Percentiles rank a stretch among this genome's conserved stretches.
These are phyloP conservation scores for Intellagama lesueurii DNA, from an alignment of 2,797 vertebrate genomes.

Conservation along the genomic window DNA sequence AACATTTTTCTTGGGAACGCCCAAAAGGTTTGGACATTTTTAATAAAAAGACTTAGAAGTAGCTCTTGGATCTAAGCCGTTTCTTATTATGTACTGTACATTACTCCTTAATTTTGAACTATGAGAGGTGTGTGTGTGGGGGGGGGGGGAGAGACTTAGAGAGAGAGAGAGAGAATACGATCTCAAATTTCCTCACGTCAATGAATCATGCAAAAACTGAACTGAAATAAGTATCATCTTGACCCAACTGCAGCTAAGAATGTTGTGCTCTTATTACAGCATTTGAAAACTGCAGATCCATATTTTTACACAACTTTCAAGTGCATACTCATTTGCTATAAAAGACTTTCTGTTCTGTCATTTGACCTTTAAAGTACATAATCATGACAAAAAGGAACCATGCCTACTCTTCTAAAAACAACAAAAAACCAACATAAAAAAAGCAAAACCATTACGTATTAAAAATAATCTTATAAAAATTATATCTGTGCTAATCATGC, in stretches of 20 bases:
- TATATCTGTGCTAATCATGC: neutral
- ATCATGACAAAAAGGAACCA: constrained; percentile 33
- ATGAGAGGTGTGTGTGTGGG: neutral
- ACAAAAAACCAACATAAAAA: neutral
- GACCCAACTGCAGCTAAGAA: constrained; percentile 59
- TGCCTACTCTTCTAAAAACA: constrained; percentile 4
- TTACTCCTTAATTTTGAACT: neutral
- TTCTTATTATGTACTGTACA: neutral
- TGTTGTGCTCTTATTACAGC: constrained; percentile 59
- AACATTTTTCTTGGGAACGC: neutral
- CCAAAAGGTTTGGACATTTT: neutral
- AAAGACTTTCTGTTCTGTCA: constrained; percentile 56
- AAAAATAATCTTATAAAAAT: neutral
- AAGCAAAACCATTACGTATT: no score
- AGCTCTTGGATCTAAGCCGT: neutral
- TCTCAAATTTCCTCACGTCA: constrained; percentile 33
- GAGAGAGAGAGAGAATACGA: constrained; percentile 2
- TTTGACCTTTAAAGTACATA: constrained; percentile 55
- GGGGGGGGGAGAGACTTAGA: no score
- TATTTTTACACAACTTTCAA: constrained; percentile 67
- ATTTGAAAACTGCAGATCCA: constrained; percentile 63
- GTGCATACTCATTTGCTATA: constrained; percentile 59
- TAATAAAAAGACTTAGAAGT: no score
- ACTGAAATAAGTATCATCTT: constrained; percentile 45
- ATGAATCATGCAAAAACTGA: constrained; percentile 33